A percentile compares a stretch with the other conserved stretches of the same genome.
These are phyloP conservation scores for Poeciliopsis infans DNA, from an alignment of 2,797 vertebrate species.

Conservation along the genomic window DNA sequence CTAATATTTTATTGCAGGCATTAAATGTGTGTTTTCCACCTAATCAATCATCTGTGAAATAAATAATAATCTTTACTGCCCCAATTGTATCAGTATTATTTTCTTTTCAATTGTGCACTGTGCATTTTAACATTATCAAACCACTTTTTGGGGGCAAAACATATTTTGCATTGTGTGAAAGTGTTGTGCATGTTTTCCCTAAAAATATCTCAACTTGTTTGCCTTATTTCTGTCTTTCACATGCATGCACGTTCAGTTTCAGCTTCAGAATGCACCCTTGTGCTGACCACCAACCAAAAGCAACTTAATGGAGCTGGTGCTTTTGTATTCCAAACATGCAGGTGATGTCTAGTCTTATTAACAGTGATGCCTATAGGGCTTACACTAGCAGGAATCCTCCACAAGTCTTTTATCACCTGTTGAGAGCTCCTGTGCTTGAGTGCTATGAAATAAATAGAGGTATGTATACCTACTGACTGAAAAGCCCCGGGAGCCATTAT, in stretches of 20 bases:
- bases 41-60: not conserved
- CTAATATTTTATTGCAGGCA: not conserved
- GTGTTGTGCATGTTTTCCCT: not conserved
- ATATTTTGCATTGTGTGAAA: not conserved
- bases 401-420: slow-evolving; percentile 61
- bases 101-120: not conserved
- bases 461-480: slow-evolving; percentile 44
- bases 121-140: not conserved
- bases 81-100: not conserved
- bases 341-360: slow-evolving; percentile 58
- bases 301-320: slow-evolving; percentile 19
- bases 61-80: not conserved
- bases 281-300: slow-evolving; percentile 30
- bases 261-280: slow-evolving; percentile 28
- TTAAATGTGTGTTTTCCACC: not conserved
- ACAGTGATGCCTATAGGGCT: slow-evolving; percentile 53
- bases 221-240: not conserved
- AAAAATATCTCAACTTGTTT: not conserved
- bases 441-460: slow-evolving; percentile 55
- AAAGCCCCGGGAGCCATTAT: slow-evolving; percentile 53
- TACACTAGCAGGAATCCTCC: slow-evolving; percentile 46
- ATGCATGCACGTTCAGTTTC: not conserved
- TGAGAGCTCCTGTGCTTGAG: slow-evolving; percentile 48
- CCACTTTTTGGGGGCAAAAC: not conserved
- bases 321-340: slow-evolving; percentile 61